Evolutionary conservation across 1,140 invertebrate genomes (phyloP).

Genomic region (Nomia melanderi): DNA sequence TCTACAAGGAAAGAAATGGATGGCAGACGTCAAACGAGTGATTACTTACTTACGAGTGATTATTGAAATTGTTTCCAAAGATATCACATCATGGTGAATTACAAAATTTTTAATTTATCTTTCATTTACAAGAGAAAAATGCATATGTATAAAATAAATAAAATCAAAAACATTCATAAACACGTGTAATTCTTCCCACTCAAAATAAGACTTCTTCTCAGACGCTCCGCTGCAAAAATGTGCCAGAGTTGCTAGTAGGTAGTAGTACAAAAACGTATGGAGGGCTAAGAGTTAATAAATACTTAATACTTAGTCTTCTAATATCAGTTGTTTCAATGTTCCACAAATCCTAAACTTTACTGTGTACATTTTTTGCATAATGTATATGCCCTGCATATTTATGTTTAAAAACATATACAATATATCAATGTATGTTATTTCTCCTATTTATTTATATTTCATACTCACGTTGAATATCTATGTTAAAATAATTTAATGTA

Average conservation of each 20-base stretch:
- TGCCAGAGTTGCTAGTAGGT: slow-evolving; percentile 19
- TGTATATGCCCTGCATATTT: no score
- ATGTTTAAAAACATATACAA: no score
- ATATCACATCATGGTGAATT: slow-evolving; percentile 56
- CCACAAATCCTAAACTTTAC: no score
- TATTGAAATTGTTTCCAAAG: slow-evolving; percentile 50
- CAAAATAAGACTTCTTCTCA: slow-evolving; percentile 17
- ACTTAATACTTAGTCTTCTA: no score
- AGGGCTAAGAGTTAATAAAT: no score
- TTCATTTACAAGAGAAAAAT: slow-evolving; percentile 18
- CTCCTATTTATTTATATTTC: no score
- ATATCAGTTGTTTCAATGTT: no score
- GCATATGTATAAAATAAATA: slow-evolving; percentile 30
- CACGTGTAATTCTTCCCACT: slow-evolving; percentile 13
- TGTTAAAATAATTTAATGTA: no score
- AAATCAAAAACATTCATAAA: slow-evolving; percentile 11
- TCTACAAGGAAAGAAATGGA: slow-evolving; percentile 27
- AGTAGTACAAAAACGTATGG: neutral
- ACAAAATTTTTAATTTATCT: slow-evolving; percentile 46
- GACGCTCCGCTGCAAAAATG: slow-evolving; percentile 18
- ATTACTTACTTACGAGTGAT: slow-evolving; percentile 53
- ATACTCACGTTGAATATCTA: no score
- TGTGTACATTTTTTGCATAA: no score
- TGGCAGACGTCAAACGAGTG: slow-evolving; percentile 32
- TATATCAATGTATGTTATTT: no score